A percentile compares a stretch with the other conserved stretches of the same genome.
phyloP scores from a whole-genome alignment of 2,888 invertebrate species.

The Heliconius sara region DNA sequence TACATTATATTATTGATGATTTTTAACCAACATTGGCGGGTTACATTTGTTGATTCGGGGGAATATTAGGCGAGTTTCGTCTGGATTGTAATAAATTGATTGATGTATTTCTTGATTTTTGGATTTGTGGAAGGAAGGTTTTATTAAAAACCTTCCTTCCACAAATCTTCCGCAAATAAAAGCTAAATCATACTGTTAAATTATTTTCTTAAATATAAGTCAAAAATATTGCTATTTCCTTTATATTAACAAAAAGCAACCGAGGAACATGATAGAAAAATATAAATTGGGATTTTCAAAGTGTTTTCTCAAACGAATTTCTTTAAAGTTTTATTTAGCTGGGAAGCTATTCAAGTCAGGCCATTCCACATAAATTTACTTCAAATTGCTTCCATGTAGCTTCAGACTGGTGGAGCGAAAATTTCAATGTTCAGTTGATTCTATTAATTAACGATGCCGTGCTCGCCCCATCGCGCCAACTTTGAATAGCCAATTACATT shows the following conservation, averaged over 20 bases:
- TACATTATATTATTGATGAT: constrained; percentile 56
- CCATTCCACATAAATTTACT: constrained; percentile 62
- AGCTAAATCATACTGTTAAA: too few species aligned
- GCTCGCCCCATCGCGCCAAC: constrained; percentile 73
- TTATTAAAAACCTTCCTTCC: too few species aligned
- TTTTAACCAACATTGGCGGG: constrained; percentile 68
- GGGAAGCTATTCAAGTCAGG: constrained; percentile 49
- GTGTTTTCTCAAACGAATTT: constrained; percentile 19
- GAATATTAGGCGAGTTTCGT: too few species aligned
- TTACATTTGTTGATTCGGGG: constrained; percentile 51
- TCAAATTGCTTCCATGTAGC: constrained; percentile 55
- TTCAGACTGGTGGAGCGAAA: constrained; percentile 69
- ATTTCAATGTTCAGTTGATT: constrained; percentile 81
- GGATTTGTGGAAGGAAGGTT: too few species aligned
- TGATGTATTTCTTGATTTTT: too few species aligned
- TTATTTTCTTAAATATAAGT: not conserved
- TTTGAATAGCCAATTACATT: constrained; percentile 82
- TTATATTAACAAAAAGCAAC: not conserved
- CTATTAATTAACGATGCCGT: constrained; percentile 78
- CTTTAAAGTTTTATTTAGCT: constrained; percentile 32
- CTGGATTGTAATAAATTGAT: too few species aligned
- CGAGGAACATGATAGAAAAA: constrained; percentile 5
- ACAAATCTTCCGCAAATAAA: too few species aligned
- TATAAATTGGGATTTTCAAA: constrained; percentile 19
- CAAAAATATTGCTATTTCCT: not conserved